Base-by-base conservation (phyloP, 2,113 vertebrate species). In the Terrapene triunguis region DNA sequence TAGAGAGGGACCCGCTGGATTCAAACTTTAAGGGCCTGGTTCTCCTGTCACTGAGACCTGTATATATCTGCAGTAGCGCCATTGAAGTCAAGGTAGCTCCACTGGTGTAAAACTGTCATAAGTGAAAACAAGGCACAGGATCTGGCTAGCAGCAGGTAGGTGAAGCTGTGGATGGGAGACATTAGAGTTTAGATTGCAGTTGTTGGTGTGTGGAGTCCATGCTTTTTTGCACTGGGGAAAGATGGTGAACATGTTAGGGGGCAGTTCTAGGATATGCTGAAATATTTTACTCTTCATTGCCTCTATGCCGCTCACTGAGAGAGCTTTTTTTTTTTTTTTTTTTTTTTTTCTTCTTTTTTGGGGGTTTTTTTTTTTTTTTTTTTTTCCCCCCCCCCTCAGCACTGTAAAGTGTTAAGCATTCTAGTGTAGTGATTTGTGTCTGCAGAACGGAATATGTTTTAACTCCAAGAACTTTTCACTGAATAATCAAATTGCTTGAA, bases 381-480 rank as follows among this genome's bases (percentile, higher is more conserved):
- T 48, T 48, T 12, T 48, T 48, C 5, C n/a, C n/a, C 85, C 6
- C 53, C 9, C 25, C 13, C 54, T n/a, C 35, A 14, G 38, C 16
- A 5, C 19, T 65, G 29, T 29, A 55, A 47, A 59, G 32, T 35
- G 42, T 89, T 94, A 72, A 80, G 69, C 65, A 55, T 89, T 51
- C 5, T 22, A 55, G 50, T 51, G 16, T 51, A 51, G 51, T 35
- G 32, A 24, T 76, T 76, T 32, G 19, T 76, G 53, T 65, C 38
- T 50, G 47, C 80, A 80, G 80, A 44, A n/a, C 5, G 2, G 50
- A 59, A 12, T 12, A 24, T 35, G n/a, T 24, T 80, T 90, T 16
- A 87, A 92, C 51, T 96, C 86, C 59, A 53, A 95, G 85, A 95
- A 51, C 62, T 89, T 57, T 80, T 53, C 8, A 24, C 50, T 74